phyloP scores from a whole-genome alignment of 2,797 vertebrate genomes.

The Pteronotus mesoamericanus region DNA sequence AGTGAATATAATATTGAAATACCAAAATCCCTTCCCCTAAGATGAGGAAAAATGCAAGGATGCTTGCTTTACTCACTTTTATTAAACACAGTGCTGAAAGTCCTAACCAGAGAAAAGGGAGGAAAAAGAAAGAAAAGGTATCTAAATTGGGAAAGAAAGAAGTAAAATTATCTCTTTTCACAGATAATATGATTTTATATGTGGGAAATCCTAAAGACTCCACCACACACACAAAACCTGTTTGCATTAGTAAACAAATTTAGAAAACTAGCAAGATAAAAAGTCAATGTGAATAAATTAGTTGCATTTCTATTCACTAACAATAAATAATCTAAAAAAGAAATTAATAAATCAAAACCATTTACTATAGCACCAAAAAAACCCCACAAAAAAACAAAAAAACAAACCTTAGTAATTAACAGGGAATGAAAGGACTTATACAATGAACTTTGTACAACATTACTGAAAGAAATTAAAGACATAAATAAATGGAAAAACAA shows the following conservation, averaged over 20 bases:
- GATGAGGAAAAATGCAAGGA: neutral
- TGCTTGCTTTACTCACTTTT: neutral
- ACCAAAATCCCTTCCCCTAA: neutral
- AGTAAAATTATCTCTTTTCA: neutral
- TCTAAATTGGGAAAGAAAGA: neutral
- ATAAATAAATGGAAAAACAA: neutral
- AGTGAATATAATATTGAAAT: neutral
- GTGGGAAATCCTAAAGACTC: neutral
- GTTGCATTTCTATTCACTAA: neutral
- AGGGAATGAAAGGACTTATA: neutral
- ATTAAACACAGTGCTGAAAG: neutral
- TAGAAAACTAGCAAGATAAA: neutral
- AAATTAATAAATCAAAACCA: neutral
- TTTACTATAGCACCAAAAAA: neutral
- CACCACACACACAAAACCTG: neutral
- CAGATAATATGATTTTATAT: neutral
- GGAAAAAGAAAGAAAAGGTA: neutral
- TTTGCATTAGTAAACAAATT: neutral
- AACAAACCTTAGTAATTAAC: neutral
- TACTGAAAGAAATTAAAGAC: neutral
- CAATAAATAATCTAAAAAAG: neutral
- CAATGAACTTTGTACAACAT: neutral
- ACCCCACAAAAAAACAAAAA: too few relatives aligned
- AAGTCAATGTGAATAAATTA: neutral
- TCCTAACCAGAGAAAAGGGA: neutral